Conservation (phyloP, 2,113 vertebrate genomes). For the Australoheros scitulus region DNA sequence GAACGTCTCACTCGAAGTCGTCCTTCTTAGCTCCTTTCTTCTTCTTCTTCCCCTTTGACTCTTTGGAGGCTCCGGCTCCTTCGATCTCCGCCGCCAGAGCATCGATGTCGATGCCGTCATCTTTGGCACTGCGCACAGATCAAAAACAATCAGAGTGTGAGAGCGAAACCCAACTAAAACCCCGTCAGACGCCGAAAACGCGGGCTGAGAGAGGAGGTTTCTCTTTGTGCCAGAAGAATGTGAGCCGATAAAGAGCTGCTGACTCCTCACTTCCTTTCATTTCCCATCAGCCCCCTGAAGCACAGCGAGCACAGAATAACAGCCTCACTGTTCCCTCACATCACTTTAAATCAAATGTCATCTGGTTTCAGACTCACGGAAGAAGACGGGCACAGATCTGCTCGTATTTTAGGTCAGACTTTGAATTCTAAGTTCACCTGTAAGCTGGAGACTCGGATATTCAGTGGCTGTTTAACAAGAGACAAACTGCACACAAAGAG, state of each 20-base stretch:
- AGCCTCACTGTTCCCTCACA: not conserved
- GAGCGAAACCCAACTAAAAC: not conserved
- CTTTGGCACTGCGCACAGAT: slow-evolving; percentile 84
- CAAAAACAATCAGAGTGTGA: not conserved
- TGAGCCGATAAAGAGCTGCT: slow-evolving; percentile 25
- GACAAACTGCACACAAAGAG: not conserved
- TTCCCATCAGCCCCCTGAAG: slow-evolving; percentile 6
- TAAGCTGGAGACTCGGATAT: not conserved
- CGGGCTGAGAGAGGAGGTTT: not conserved
- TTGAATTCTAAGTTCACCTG: not conserved
- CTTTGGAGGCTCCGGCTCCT: slow-evolving; percentile 93
- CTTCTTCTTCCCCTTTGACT: slow-evolving; percentile 90
- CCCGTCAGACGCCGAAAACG: not conserved
- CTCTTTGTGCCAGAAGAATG: slow-evolving; percentile 17
- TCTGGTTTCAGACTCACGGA: not conserved
- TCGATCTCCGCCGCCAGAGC: slow-evolving; percentile 97
- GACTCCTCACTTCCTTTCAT: slow-evolving; percentile 37
- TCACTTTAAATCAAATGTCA: not conserved
- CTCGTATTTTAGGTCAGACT: not conserved
- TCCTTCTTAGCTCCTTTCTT: slow-evolving; percentile 92
- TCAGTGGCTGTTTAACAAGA: not conserved
- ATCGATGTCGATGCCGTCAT: slow-evolving; percentile 90
- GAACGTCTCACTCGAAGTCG: slow-evolving; percentile 87
- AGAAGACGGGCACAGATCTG: not conserved
- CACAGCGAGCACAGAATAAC: not conserved